These are phyloP conservation scores for Lordiphosa stackelbergi DNA, from an alignment of 1,140 invertebrate species.

Conservation along the genomic window DNA sequence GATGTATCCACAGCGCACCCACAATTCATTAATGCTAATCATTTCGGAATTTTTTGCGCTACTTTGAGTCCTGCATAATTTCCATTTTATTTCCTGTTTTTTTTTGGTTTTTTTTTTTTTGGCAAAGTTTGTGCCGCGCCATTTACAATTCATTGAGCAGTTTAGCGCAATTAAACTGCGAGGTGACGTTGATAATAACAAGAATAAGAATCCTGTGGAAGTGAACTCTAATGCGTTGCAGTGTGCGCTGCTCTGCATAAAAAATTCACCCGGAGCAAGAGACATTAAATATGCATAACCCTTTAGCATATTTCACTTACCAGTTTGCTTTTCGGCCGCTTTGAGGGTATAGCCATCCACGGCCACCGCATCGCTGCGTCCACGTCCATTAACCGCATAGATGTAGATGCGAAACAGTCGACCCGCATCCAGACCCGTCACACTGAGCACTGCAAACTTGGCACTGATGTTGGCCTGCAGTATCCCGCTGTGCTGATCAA, in stretches of 20 bases:
- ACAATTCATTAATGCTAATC: slow-evolving; percentile 75
- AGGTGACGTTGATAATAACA: slow-evolving; percentile 54
- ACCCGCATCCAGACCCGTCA: slow-evolving; percentile 84
- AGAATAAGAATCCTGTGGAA: slow-evolving; percentile 13
- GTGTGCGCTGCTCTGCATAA: slow-evolving; percentile 45
- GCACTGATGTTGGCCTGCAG: slow-evolving; percentile 84
- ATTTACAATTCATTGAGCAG: slow-evolving; percentile 75
- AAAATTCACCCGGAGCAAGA: slow-evolving; percentile 50
- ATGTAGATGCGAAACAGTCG: slow-evolving; percentile 83
- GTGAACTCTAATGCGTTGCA: slow-evolving; percentile 42
- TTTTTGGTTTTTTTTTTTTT: slow-evolving; percentile 15
- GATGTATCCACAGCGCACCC: slow-evolving; percentile 11
- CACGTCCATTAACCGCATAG: slow-evolving; percentile 81
- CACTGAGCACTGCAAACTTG: slow-evolving; percentile 82
- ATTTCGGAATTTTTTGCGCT: slow-evolving; percentile 62
- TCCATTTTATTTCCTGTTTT: slow-evolving; percentile 26
- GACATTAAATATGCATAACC: slow-evolving; percentile 48
- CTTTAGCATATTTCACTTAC: slow-evolving; percentile 78
- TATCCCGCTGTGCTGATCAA: slow-evolving; percentile 82
- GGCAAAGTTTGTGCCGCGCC: slow-evolving; percentile 31
- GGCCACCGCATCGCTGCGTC: slow-evolving; percentile 80
- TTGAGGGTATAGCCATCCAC: slow-evolving; percentile 84
- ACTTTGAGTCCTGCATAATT: slow-evolving; percentile 55
- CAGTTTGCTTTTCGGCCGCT: slow-evolving; percentile 88
- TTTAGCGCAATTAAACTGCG: slow-evolving; percentile 72